Evolutionary conservation across 2,797 vertebrate genomes (phyloP).

Genomic region (Pangasius krempfi): DNA sequence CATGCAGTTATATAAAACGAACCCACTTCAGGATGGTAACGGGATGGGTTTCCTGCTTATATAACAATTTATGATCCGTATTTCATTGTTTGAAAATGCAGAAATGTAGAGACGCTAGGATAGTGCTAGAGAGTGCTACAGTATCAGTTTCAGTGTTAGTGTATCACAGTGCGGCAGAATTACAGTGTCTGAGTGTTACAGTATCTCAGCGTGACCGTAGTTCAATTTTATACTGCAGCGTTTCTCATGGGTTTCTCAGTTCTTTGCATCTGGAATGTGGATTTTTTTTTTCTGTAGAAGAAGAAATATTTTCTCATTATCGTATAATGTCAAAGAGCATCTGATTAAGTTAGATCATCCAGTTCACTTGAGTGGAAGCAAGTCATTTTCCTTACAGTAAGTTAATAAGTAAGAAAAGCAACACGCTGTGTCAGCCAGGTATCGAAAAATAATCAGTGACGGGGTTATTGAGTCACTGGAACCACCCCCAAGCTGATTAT

Average conservation of each 20-base stretch:
- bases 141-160: background rate
- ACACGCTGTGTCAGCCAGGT: background rate
- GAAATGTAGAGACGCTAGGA: background rate
- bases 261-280: background rate
- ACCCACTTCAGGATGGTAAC: background rate
- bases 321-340: background rate
- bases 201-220: background rate
- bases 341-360: background rate
- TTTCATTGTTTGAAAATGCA: background rate
- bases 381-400: background rate
- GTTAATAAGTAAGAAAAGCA: background rate
- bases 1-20: background rate
- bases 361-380: background rate
- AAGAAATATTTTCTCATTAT: background rate
- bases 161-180: background rate
- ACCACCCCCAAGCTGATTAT: background rate
- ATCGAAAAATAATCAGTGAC: background rate
- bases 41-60: background rate
- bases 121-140: too few species aligned
- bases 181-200: background rate
- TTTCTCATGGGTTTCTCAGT: background rate
- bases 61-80: background rate
- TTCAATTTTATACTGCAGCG: background rate
- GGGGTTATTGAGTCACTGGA: background rate
- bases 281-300: background rate